A percentile compares a stretch with the other conserved stretches of the same genome.
Conservation (phyloP, 2,888 invertebrate genomes). For the Suillia variegata region DNA sequence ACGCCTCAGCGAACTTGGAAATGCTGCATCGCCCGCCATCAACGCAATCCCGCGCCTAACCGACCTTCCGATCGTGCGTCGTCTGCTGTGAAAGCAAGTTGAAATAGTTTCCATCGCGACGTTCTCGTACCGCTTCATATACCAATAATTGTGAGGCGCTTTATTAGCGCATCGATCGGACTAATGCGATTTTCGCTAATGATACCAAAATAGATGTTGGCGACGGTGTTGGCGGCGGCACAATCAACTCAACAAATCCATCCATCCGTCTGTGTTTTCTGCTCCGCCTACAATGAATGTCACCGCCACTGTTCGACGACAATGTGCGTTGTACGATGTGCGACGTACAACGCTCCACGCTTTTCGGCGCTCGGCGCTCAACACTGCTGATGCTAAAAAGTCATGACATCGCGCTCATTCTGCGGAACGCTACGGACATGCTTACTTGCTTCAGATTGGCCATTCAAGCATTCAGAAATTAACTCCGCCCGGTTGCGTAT, state of each 20-base stretch:
- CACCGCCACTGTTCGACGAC: too few species aligned
- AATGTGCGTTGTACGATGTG: too few species aligned
- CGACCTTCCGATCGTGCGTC: neutral
- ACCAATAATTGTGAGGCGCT: conserved; percentile 28
- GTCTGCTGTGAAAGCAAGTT: conserved; percentile 14
- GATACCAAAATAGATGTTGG: conserved; percentile 48
- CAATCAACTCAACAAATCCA: neutral
- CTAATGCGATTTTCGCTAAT: conserved; percentile 45
- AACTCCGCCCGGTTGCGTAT: conserved; percentile 60
- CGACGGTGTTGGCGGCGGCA: conserved; percentile 12
- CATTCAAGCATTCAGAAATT: conserved; percentile 60
- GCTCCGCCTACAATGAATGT: conserved; percentile 51
- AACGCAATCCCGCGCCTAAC: conserved; percentile 24
- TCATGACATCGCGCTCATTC: conserved; percentile 55
- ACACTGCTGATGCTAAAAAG: conserved; percentile 48
- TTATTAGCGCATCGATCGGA: conserved; percentile 45
- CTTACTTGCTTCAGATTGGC: conserved; percentile 61
- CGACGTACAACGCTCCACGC: conserved; percentile 20
- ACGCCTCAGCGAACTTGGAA: conserved; percentile 48
- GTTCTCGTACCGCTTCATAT: conserved; percentile 25
- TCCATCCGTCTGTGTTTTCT: conserved; percentile 21
- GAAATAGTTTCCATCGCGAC: conserved; percentile 12
- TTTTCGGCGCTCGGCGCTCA: too few species aligned
- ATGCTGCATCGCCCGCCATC: conserved; percentile 43
- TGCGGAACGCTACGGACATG: conserved; percentile 58